phyloP scores from a whole-genome alignment of 2,888 invertebrate genomes.

The Ectemnius cavifrons region DNA sequence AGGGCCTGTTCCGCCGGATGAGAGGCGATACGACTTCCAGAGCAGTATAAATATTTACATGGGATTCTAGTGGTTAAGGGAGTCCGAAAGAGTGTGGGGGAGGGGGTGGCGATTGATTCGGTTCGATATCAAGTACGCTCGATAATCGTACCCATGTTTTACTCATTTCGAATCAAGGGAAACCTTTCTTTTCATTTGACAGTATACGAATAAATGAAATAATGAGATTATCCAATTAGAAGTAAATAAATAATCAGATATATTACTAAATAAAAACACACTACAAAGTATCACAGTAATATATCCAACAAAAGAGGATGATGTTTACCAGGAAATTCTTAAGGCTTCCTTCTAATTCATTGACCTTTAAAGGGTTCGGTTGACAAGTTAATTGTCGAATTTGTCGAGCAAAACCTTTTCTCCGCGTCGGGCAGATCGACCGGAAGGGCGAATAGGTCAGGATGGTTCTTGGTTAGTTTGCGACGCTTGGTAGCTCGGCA shows the following conservation, averaged over 20 bases:
- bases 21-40: background rate
- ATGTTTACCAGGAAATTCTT: too few species aligned
- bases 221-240: too few species aligned
- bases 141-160: background rate
- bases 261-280: too few species aligned
- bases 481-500: constrained; percentile 6
- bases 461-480: background rate
- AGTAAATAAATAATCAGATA: too few species aligned
- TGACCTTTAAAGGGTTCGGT: too few species aligned
- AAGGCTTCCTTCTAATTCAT: too few species aligned
- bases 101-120: background rate
- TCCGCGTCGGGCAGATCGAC: too few species aligned
- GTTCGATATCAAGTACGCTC: background rate
- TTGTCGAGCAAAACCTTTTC: too few species aligned
- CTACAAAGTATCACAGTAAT: too few species aligned
- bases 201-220: background rate
- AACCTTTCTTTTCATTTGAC: constrained; percentile 17
- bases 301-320: too few species aligned
- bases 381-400: too few species aligned
- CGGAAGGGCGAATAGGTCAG: background rate
- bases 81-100: background rate
- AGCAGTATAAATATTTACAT: constrained; percentile 13
- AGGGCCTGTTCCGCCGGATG: background rate
- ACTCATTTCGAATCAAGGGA: constrained; percentile 31
- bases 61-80: background rate